phyloP scores from a whole-genome alignment of 1,140 invertebrate genomes.

The Brachionus asplanchnoidis region DNA sequence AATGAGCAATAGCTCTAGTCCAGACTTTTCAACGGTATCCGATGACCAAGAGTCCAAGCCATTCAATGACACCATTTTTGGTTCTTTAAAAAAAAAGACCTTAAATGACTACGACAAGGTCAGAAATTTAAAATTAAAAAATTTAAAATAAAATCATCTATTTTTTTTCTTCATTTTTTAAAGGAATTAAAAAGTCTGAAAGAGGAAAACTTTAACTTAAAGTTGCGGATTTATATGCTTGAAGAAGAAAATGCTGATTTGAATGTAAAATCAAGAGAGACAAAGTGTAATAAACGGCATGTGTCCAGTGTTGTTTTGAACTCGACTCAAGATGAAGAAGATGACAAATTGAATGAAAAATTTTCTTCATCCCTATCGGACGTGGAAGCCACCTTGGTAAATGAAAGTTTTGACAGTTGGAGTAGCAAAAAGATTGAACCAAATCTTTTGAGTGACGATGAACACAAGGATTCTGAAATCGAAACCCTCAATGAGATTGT shows the following conservation, averaged over 20 bases:
- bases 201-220: conserved; percentile 86
- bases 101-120: conserved; percentile 17
- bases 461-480: background rate
- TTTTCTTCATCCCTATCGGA: conserved; percentile 21
- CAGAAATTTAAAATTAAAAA: background rate
- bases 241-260: conserved; percentile 70
- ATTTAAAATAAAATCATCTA: no score
- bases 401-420: background rate
- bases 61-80: conserved; percentile 19
- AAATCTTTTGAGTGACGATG: background rate
- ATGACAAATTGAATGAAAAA: background rate
- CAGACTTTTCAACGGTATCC: background rate
- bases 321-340: background rate
- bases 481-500: background rate
- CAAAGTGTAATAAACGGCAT: background rate
- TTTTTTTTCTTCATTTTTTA: background rate
- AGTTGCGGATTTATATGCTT: conserved; percentile 79
- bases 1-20: background rate
- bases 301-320: background rate
- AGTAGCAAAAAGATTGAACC: background rate
- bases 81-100: background rate
- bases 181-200: conserved; percentile 71
- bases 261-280: background rate
- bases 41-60: background rate
- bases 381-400: background rate